Conservation (phyloP, 2,113 vertebrate species). For the Ammodytes dubius region DNA sequence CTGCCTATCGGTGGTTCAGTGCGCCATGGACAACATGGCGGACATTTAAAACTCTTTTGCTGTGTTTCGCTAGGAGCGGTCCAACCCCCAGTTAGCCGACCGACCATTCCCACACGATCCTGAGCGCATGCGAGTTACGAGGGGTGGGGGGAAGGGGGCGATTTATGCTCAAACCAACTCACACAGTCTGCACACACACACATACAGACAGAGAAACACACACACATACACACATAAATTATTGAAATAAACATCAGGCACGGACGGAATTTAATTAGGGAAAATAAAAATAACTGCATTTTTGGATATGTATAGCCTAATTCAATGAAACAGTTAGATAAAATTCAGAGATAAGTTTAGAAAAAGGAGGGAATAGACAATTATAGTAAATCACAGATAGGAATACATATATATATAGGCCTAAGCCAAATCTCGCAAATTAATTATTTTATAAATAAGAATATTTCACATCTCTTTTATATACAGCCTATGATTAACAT, state of each 20-base stretch:
- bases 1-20: conserved; percentile 91
- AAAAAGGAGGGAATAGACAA: not conserved
- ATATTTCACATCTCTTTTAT: too few species aligned
- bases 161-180: conserved; percentile 74
- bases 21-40: conserved; percentile 99
- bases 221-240: conserved; percentile 41
- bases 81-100: conserved; percentile 87
- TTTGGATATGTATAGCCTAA: not conserved
- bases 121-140: conserved; percentile 92
- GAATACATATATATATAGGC: not conserved
- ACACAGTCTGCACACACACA: conserved; percentile 21
- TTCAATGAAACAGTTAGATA: not conserved
- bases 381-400: not conserved
- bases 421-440: not conserved
- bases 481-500: not conserved
- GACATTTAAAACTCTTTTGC: conserved; percentile 97
- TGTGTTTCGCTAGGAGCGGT: conserved; percentile 93
- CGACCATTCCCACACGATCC: conserved; percentile 93
- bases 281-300: not conserved
- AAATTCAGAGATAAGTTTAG: not conserved
- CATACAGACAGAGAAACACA: conserved; percentile 29
- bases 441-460: not conserved
- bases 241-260: conserved; percentile 50
- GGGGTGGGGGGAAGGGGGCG: conserved; percentile 75
- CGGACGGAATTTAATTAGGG: not conserved